Evolutionary conservation across 1,140 invertebrate genomes (phyloP), one percentile per base, ranked within the genome.

Genomic region (Trachymyrmex septentrionalis): DNA sequence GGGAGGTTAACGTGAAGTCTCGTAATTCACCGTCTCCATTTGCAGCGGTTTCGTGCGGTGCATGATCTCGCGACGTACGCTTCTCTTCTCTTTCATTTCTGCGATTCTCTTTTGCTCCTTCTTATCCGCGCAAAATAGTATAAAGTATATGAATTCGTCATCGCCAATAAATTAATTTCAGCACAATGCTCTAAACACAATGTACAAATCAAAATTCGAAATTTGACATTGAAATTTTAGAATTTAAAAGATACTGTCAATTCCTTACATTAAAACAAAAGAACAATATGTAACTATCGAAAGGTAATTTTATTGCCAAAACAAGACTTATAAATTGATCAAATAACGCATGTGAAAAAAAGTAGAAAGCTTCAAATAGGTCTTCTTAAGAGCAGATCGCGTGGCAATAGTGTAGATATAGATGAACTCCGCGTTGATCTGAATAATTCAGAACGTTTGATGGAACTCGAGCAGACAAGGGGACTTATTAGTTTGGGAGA

Each of bases 391-490:
- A 69, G 64, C 48, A 69, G 34, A 38, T 81, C 77, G 50, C 66
- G 53, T 38, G 30, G 67, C 67, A 71, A 72, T 82, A 50, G 12
- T 27, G 21, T 50, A 16, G 12, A 14, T 48, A 9, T n/a, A 19
- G 64, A 75, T 30, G 3, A 14, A 16, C 27, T 44, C 14, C 64
- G 44, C 67, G 76, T 73, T 21, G 71, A 75, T 88, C 93, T 95
- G 92, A 94, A 95, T 95, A 94, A 95, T 95, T 94, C 92, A 95
- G 77, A 61, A 87, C 87, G 92, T 92, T 94, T 92, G 92, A 92
- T 92, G 93, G 91, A 88, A 86, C 87, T 80, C 61, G 73, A 71
- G 64, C 64, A 84, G 80, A 77, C 72, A 85, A 90, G 86, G 78
- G 90, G 90, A 91, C 93, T 95, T 94, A 95, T 95, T 95, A 95